These are phyloP conservation scores for Bedellia somnulentella DNA, from an alignment of 2,888 invertebrate species.

Conservation along the genomic window DNA sequence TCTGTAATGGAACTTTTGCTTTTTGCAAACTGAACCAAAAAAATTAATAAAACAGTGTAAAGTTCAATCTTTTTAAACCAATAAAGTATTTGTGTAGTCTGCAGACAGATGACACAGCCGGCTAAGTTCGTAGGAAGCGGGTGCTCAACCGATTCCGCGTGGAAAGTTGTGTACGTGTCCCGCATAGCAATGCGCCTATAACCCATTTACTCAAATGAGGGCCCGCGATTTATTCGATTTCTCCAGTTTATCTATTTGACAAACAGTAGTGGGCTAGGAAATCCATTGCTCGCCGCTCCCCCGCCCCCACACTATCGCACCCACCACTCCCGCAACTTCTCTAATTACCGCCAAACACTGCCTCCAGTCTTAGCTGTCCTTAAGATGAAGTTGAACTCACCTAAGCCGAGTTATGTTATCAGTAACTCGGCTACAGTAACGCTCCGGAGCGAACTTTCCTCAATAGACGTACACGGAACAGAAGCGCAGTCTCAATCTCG, in stretches of 20 bases:
- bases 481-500: conserved; percentile 22
- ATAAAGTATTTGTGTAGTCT: no score
- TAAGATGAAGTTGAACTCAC: conserved; percentile 14
- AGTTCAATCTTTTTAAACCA: no score
- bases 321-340: conserved; percentile 30
- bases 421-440: conserved; percentile 4
- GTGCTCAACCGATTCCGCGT: conserved; percentile 12
- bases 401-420: conserved; percentile 7
- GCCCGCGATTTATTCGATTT: conserved; percentile 3
- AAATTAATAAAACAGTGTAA: no score
- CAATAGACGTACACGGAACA: conserved; percentile 9
- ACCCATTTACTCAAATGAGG: conserved; percentile 5
- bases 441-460: conserved; percentile 1
- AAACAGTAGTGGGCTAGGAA: no score
- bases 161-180: conserved; percentile 23
- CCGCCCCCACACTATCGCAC: no score
- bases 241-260: not conserved
- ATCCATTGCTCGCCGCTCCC: no score
- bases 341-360: conserved; percentile 33
- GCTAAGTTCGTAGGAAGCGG: conserved; percentile 16
- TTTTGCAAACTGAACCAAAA: no score
- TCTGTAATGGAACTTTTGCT: no score
- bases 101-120: conserved; percentile 8
- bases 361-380: conserved; percentile 16
- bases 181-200: conserved; percentile 1